Percentiles rank a stretch among this genome's conserved stretches.
phyloP scores from a whole-genome alignment of 2,113 vertebrate species.

The Cisticola juncidis region DNA sequence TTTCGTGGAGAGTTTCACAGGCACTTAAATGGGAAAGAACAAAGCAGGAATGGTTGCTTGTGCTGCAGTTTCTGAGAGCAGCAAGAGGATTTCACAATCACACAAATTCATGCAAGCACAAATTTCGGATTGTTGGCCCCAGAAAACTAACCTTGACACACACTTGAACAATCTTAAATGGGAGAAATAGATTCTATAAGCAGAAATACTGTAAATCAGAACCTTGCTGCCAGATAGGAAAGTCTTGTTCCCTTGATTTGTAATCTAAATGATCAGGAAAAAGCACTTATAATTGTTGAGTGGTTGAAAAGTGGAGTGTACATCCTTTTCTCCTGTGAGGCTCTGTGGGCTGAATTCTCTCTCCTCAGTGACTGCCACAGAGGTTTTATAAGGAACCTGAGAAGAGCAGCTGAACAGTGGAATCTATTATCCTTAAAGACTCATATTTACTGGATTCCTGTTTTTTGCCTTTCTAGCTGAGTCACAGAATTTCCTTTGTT shows the following conservation, averaged over 20 bases:
- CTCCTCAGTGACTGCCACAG: not conserved
- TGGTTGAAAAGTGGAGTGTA: not conserved
- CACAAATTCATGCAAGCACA: not conserved
- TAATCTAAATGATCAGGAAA: not conserved
- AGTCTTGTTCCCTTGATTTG: not conserved
- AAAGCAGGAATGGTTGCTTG: not conserved
- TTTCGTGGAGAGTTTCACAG: not conserved
- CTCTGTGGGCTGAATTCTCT: not conserved
- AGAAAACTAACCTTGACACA: not conserved
- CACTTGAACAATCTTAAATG: not conserved
- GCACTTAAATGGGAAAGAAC: not conserved
- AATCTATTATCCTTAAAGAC: slow-evolving; percentile 18
- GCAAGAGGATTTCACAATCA: not conserved
- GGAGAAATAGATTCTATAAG: not conserved
- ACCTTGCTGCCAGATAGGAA: not conserved
- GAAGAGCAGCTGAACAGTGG: slow-evolving; percentile 3
- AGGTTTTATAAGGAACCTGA: slow-evolving; percentile 3
- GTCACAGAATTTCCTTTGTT: slow-evolving; percentile 20
- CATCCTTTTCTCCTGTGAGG: not conserved
- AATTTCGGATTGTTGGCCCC: not conserved
- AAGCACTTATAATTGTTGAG: not conserved
- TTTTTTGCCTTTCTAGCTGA: slow-evolving; percentile 31
- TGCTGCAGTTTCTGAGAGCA: not conserved
- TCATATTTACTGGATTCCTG: slow-evolving; percentile 39
- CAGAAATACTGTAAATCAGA: not conserved